Evolutionary conservation across 2,113 vertebrate species (phyloP).

Genomic region (Crotalus viridis): DNA sequence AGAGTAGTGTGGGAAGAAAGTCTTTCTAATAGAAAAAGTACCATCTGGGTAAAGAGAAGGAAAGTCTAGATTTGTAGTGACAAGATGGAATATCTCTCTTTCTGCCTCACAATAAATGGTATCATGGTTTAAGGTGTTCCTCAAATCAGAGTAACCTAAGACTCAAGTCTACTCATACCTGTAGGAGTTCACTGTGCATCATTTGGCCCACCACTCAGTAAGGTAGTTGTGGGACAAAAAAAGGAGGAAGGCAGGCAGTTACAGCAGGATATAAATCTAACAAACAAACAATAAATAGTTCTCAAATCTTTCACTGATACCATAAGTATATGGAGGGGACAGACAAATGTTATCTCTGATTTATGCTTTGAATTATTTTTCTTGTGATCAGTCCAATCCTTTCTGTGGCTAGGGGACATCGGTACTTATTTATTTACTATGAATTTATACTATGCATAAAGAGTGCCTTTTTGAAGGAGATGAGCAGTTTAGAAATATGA

Average conservation of each 20-base stretch:
- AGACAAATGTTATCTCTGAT: background rate
- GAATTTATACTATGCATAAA: background rate
- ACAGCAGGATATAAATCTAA: background rate
- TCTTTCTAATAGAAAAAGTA: background rate
- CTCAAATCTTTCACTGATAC: background rate
- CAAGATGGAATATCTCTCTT: background rate
- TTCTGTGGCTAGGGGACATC: background rate
- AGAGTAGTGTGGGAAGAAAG: background rate
- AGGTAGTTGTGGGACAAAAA: background rate
- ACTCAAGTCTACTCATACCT: background rate
- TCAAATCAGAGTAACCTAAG: background rate
- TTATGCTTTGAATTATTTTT: background rate
- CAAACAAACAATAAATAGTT: background rate
- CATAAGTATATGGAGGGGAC: background rate
- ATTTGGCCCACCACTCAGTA: background rate
- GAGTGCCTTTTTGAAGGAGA: too few relatives aligned
- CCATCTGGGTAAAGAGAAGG: background rate
- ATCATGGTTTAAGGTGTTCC: background rate
- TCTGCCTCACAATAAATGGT: background rate
- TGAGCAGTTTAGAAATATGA: too few relatives aligned
- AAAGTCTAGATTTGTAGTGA: background rate
- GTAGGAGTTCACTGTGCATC: background rate
- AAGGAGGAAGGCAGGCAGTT: background rate
- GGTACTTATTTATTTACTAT: background rate
- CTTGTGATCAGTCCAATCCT: background rate